Evolutionary conservation across 2,797 vertebrate genomes (phyloP), one percentile per base, ranked within the genome.

Genomic region (Sebastolobus altivelis): DNA sequence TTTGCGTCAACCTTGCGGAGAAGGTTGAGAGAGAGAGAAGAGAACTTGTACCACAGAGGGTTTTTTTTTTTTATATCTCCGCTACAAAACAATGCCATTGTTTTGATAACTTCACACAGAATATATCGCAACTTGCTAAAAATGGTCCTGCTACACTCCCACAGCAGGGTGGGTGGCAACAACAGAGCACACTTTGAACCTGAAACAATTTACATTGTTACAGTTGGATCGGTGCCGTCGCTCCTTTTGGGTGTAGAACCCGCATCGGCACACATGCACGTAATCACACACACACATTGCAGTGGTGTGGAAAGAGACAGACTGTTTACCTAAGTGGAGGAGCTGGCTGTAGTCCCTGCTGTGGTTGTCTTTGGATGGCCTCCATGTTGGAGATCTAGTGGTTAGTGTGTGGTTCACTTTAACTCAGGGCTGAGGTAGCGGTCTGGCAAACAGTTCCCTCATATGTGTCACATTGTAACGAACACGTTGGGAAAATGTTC

Each of bases 141-240:
- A 90, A 90, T 89, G 87, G 89, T 11, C 49, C 73, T 20, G 73
- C 79, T 83, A 31, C 80, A 81, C 87, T 85, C 85, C 83, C 89
- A 82, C 77, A 83, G 84, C 86, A 77, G 78, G 86, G 85, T 88
- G 89, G 87, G 89, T 84, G 78, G 83, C 73, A 91, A 78, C 83
- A 90, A 65, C 81, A 82, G 63, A 88, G 83, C 60, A 59, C 72
- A 88, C 88, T 93, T 92, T 92, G 86, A 94, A 93, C 87, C 87
- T 90, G 79, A 85, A 92, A 92, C 91, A 89, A 92, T 92, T 91
- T 86, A 90, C 91, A 93, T 93, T 93, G 90, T 92, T 94, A 88
- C 87, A 91, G 81, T 90, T 93, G 90, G 91, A 91, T 73, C 31
- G 0, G 70, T 86, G 90, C 90, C 92, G 81, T 90, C 6, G 14